Conservation (phyloP, 2,888 invertebrate genomes). For the Lasioglossum leucozonium region DNA sequence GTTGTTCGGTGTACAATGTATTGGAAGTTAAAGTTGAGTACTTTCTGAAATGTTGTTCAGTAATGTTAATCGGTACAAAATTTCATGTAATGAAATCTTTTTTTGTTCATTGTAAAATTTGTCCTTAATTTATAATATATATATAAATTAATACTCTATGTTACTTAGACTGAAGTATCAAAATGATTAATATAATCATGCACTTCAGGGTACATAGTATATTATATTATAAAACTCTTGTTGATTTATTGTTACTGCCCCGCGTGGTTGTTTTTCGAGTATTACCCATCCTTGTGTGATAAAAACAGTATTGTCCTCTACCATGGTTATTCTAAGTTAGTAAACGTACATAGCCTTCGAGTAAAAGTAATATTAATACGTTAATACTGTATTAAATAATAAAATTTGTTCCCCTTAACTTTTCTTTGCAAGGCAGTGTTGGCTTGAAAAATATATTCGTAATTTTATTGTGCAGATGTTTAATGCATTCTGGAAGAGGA, state of each 20-base stretch:
- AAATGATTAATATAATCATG: slow-evolving; percentile 28
- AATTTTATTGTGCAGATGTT: slow-evolving; percentile 77
- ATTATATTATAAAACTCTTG: slow-evolving; percentile 27
- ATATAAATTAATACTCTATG: slow-evolving; percentile 7
- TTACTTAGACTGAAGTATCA: slow-evolving; percentile 15
- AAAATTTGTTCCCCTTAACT: slow-evolving; percentile 67
- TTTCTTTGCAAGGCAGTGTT: slow-evolving; percentile 64
- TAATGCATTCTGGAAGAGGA: slow-evolving; percentile 79
- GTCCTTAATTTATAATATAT: background rate
- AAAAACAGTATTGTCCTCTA: slow-evolving; percentile 7
- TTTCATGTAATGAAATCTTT: slow-evolving; percentile 7
- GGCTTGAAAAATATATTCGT: slow-evolving; percentile 75
- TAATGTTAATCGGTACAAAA: slow-evolving; percentile 22
- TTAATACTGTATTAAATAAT: slow-evolving; percentile 74
- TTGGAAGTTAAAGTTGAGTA: slow-evolving; percentile 20
- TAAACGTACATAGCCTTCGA: background rate
- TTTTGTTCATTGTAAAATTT: background rate
- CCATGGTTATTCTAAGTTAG: slow-evolving; percentile 8
- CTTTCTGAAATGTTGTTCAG: slow-evolving; percentile 9
- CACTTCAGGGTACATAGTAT: slow-evolving; percentile 25
- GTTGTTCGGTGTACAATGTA: slow-evolving; percentile 10
- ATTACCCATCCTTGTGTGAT: background rate
- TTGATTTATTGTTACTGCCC: slow-evolving; percentile 51
- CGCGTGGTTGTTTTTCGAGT: slow-evolving; percentile 33
- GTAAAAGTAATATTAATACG: slow-evolving; percentile 7